Conservation (phyloP, 2,797 vertebrate genomes). For the Spea hammondii region DNA sequence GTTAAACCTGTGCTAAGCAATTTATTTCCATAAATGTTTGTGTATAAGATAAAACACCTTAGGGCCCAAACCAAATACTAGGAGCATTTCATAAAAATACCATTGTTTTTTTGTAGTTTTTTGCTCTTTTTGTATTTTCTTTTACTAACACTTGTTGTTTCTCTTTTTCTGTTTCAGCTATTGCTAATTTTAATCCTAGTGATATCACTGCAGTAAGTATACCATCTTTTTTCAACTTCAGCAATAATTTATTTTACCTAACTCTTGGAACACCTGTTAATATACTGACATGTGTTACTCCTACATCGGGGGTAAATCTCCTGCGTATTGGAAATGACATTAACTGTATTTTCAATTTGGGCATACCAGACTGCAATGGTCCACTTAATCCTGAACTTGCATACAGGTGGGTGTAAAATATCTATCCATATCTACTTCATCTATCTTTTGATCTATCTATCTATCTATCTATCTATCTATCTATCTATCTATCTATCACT, state of each 20-base stretch:
- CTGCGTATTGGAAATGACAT: constrained; percentile 58
- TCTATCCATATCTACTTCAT: no score
- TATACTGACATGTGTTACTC: neutral
- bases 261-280: neutral
- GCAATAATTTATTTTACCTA: neutral
- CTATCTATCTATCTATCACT: no score
- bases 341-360: rapidly evolving
- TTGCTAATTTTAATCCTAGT: neutral
- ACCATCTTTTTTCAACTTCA: neutral
- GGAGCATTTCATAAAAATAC: no score
- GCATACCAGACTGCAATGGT: constrained; percentile 53
- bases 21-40: no score
- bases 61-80: no score
- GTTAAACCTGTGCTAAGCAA: no score
- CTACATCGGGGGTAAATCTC: neutral
- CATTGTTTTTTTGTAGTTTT: no score
- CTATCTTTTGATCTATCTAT: no score
- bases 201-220: neutral
- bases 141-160: neutral
- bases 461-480: no score
- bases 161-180: constrained; percentile 3
- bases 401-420: constrained; percentile 48
- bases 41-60: no score
- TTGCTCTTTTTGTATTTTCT: neutral
- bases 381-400: constrained; percentile 54